Evolutionary conservation across 2,888 invertebrate genomes (phyloP).

Genomic region (Meandrusa payeni): DNA sequence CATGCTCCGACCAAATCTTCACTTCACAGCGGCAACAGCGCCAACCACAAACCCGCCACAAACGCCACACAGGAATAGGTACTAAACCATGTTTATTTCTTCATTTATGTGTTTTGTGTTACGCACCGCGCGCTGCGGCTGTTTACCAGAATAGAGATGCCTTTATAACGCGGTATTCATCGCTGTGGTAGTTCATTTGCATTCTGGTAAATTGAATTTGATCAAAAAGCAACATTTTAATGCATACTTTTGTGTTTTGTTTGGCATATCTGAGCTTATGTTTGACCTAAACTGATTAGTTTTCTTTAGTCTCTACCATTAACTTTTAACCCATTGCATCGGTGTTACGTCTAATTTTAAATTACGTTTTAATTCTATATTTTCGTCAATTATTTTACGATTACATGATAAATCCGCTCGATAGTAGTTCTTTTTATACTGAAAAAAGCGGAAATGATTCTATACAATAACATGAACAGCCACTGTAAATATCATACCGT

Average conservation of each 20-base stretch:
- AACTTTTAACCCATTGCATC: conserved; percentile 65
- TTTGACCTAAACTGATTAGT: conserved; percentile 59
- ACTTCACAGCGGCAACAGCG: conserved; percentile 80
- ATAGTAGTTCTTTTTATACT: background rate
- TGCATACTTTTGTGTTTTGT: conserved; percentile 70
- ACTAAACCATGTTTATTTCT: conserved; percentile 73
- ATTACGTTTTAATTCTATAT: conserved; percentile 11
- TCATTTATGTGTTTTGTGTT: conserved; percentile 77
- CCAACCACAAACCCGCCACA: conserved; percentile 78
- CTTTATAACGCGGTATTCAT: conserved; percentile 58
- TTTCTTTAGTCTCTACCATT: conserved; percentile 56
- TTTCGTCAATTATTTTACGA: background rate
- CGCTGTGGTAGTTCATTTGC: conserved; percentile 62
- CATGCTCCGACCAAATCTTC: conserved; percentile 88
- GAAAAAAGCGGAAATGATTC: conserved; percentile 20
- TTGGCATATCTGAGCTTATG: conserved; percentile 68
- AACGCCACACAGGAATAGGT: conserved; percentile 80
- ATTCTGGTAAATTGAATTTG: conserved; percentile 54
- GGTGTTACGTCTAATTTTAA: conserved; percentile 41
- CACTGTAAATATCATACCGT: conserved; percentile 72
- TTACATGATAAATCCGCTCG: conserved; percentile 8
- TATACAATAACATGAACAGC: conserved; percentile 28
- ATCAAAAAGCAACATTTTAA: conserved; percentile 76
- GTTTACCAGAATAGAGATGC: conserved; percentile 65
- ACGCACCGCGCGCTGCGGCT: conserved; percentile 75